Conservation (phyloP, 2,797 vertebrate genomes). For the Paguma larvata region DNA sequence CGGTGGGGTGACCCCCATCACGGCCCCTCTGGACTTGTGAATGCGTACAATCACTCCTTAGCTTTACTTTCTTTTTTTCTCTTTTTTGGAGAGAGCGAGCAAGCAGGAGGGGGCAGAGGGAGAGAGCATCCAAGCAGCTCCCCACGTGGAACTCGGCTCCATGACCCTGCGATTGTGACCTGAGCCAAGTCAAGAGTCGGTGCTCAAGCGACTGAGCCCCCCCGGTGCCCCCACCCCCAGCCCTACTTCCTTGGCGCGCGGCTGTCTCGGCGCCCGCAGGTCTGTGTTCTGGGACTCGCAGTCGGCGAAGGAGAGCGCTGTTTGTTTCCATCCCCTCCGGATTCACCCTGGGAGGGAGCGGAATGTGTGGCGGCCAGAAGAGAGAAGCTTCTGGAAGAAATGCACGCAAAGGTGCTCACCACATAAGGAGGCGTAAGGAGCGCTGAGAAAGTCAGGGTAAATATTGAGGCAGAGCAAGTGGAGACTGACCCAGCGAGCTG, state of each 20-base stretch:
- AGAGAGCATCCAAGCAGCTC: no score
- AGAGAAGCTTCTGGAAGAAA: conserved; percentile 28
- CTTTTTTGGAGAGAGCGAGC: no score
- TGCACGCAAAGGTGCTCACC: background rate
- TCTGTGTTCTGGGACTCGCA: background rate
- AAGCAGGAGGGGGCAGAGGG: no score
- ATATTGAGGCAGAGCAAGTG: background rate
- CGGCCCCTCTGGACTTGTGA: background rate
- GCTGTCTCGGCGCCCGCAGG: background rate
- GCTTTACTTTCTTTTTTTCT: background rate
- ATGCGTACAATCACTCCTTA: background rate
- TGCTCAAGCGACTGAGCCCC: no score
- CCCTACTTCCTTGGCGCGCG: background rate
- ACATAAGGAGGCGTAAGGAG: background rate
- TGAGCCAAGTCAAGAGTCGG: no score
- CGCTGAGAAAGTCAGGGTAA: background rate
- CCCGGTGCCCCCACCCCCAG: no score
- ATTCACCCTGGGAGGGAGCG: background rate
- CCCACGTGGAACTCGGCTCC: no score
- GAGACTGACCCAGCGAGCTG: background rate
- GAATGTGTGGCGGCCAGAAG: background rate
- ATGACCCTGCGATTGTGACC: no score
- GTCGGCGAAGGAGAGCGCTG: background rate
- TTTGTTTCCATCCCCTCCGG: background rate
- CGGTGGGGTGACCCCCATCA: background rate